Base-by-base conservation (phyloP, 64 coral and sea anemone species). In the Montipora sp. region DNA sequence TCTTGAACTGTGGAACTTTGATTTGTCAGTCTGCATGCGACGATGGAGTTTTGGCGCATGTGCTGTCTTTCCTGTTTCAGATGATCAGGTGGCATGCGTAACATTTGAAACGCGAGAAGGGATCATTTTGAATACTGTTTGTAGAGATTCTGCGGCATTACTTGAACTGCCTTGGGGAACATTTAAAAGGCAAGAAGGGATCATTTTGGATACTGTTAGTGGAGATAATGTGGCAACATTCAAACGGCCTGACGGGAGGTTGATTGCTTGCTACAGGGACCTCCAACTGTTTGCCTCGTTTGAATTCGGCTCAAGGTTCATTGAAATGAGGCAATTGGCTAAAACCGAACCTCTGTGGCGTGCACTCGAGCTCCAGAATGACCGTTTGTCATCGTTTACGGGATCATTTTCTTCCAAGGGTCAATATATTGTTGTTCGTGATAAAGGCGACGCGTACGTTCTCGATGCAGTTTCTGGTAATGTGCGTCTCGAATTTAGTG, bases 1-100 rank as follows among this genome's bases (percentile, higher is more conserved):
- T 80, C 14, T 80, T 24, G 49, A 80, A n/a, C 14, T 80, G 78
- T 80, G 48, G 48, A 58, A 80, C 58, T 21, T 55, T 57, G 9
- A 57, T 0, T 58, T 80, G 4, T 59, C 51, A 8, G 5, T 58
- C 5, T 60, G 49, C 51, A 12, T 60, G 0, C 50, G 9, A 80
- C 18, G 78, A 1, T 59, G 78, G 78, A 36, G 22, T 1, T 8
- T 4, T 7, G 3, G 15, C 4, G 1, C 4, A 5, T 4, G 4
- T 3, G 18, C 2, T 7, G 6, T 27, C 16, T 21, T 21, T 55
- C 7, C 49, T 11, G 18, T 59, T 24, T 80, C 78, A 57, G 50
- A 53, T 1, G 51, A 59, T 24, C 19, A n/a, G 15, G 78, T 58
- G 78, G 48, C 20, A 77, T 79, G 19, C 20, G 0, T 20, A 49